Evolutionary conservation across 1,140 invertebrate genomes (phyloP).

Genomic region (Panagrolaimus sp.): DNA sequence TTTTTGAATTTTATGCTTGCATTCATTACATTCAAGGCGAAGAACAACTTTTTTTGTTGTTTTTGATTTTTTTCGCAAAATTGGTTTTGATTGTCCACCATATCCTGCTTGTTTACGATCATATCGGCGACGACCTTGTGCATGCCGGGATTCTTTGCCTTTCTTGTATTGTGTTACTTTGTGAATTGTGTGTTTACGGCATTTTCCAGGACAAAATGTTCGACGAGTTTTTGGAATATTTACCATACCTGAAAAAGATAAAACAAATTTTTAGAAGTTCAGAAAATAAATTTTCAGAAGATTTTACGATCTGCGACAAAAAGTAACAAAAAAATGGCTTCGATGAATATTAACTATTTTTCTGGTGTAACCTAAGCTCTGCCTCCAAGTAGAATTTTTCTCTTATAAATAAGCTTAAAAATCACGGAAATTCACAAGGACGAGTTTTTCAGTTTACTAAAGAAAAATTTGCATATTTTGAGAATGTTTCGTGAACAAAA

Average conservation of each 20-base stretch:
- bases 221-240: conserved; percentile 95
- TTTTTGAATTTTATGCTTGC: conserved; percentile 79
- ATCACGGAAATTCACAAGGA: too few species aligned
- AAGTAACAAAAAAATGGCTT: too few species aligned
- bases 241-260: conserved; percentile 66
- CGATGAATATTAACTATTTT: too few species aligned
- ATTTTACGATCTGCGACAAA: too few species aligned
- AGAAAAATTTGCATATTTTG: too few species aligned
- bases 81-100: conserved; percentile 98
- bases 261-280: too few species aligned
- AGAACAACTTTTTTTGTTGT: conserved; percentile 99
- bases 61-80: conserved; percentile 99
- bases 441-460: too few species aligned
- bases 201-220: conserved; percentile 88
- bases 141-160: conserved; percentile 74
- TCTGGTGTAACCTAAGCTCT: too few species aligned
- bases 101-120: conserved; percentile 98
- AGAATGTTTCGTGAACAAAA: too few species aligned
- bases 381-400: too few species aligned
- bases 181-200: conserved; percentile 93
- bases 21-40: conserved; percentile 96
- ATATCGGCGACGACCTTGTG: conserved; percentile 75
- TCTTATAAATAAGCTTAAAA: too few species aligned
- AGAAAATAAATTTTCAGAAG: too few species aligned
- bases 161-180: conserved; percentile 99